Evolutionary conservation across 2,113 vertebrate species (phyloP), one percentile per base, ranked within the genome.

Genomic region (Globicephala melas): DNA sequence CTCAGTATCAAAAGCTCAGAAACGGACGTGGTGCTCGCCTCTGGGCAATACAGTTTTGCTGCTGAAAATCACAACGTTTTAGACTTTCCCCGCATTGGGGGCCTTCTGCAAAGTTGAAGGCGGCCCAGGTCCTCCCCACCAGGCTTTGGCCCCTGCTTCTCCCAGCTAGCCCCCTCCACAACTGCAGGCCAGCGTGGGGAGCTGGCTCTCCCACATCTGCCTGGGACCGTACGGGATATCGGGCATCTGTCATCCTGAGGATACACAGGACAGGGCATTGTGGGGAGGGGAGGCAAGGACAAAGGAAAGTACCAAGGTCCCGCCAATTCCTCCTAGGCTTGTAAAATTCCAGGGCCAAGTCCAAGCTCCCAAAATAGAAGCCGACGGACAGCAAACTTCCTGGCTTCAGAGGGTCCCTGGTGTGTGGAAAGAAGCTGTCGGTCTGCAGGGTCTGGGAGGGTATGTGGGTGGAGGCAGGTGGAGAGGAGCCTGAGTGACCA

Each of bases 331-430:
- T 97, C 96, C 96, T 92, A 98, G 98, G 97, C 98, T 82, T 98
- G 98, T 97, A 98, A 98, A 98, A 98, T 98, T 98, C 98, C 98
- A 96, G 97, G 88, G 83, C 55, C 41, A 87, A 47, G 90, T 98
- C 98, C 98, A 98, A 96, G 82, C 89, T 96, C 97, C 98, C 92
- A 94, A 98, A 98, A 98, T 98, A 98, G 98, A 98, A 98, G 88
- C 12, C 0, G 53, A 70, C 74, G 92, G 98, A 98, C 97, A 98
- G 92, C 97, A 98, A 98, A 98, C 97, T 98, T 98, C 98, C 98
- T 98, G 97, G 97, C 96, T 98, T 97, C 41, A 68, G 98, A 97
- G 95, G 94, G 89, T 36, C 65, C 97, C 97, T 55, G 84, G 80
- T 94, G 95, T 96, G 96, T 83, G 65, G 88, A 98, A 94, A 44